Base-by-base conservation (phyloP, 1,140 invertebrate genomes). In the Coenobita brevimanus region DNA sequence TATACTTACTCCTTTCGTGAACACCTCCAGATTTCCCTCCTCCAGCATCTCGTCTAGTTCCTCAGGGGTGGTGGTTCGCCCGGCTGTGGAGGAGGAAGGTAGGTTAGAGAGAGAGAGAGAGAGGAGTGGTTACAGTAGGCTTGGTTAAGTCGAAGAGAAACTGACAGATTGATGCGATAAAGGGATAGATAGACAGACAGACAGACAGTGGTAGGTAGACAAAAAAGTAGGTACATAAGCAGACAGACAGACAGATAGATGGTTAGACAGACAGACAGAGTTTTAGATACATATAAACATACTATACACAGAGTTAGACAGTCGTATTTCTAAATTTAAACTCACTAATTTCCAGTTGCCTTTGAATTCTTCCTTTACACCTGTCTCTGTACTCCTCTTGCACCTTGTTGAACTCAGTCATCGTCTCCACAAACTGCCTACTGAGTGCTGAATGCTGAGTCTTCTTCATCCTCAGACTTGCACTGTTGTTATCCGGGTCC, bases 31-130 rank as follows among this genome's bases (percentile, higher is more conserved):
- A 15, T 82, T 82, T 24, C 43, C 64, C 3, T 43, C 50, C 64
- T 82, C 80, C 80, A 82, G 27, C 80, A 82, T 82, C 41, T 82
- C 38, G 36, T 82, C 64, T 41, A 82, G 80, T 17, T 82, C 80
- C 41, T 82, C 80, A 10, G 43, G 38, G 2, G 62, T 82, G 62
- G 62, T 67, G 21, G 64, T 41, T 21, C 46, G 41, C 13, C 80
- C 80, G 24, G 80, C 80, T 82, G 80, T 17, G 17, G 46, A 8
- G 46, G 6, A 17, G 6, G 46, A 8, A 17, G 17, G 46, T 50
- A 17, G 17, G 46, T 50, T 6, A 50, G 46, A 8, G 46, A 50
- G 46, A 50, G 46, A 50, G 46, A 50, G 46, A 50, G 46, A 50
- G 6, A 50, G 46, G 6, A 50, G 46, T 50, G 17, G 46, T 50